Evolutionary conservation across 1,140 invertebrate species (phyloP).

Genomic region (Phenacoccus solenopsis): DNA sequence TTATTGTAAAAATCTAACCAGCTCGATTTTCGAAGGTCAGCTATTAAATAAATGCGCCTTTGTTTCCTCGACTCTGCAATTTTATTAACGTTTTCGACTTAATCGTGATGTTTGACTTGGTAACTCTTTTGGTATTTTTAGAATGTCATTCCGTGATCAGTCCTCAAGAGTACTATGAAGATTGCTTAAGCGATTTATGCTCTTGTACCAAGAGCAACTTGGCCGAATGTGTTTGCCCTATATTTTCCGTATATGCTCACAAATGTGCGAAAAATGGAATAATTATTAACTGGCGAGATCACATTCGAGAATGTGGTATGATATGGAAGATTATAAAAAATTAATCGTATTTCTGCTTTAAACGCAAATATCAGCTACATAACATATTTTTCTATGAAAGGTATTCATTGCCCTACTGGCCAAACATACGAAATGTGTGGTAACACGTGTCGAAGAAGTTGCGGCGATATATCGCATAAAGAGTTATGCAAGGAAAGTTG

Average conservation of each 20-base stretch:
- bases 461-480: conserved; percentile 42
- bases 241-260: conserved; percentile 61
- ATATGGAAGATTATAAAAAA: not conserved
- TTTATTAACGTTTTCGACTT: no score
- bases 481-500: conserved; percentile 46
- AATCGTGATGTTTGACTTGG: no score
- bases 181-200: conserved; percentile 79
- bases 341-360: no score
- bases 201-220: conserved; percentile 44
- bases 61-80: no score
- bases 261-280: conserved; percentile 59
- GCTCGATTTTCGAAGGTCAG: conserved; percentile 50
- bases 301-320: conserved; percentile 62
- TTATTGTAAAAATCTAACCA: conserved; percentile 52
- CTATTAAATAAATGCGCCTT: conserved; percentile 14
- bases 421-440: conserved; percentile 69
- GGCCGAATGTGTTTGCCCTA: conserved; percentile 62
- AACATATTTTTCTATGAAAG: conserved; percentile 31
- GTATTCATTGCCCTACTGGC: conserved; percentile 56
- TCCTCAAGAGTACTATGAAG: conserved; percentile 57
- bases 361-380: no score
- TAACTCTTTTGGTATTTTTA: conserved; percentile 32
- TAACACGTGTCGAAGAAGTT: conserved; percentile 57
- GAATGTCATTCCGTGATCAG: conserved; percentile 71
- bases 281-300: conserved; percentile 57